Percentiles rank a stretch among this genome's conserved stretches.
Conservation (phyloP, 2,797 vertebrate species). For the Lerista edwardsae region DNA sequence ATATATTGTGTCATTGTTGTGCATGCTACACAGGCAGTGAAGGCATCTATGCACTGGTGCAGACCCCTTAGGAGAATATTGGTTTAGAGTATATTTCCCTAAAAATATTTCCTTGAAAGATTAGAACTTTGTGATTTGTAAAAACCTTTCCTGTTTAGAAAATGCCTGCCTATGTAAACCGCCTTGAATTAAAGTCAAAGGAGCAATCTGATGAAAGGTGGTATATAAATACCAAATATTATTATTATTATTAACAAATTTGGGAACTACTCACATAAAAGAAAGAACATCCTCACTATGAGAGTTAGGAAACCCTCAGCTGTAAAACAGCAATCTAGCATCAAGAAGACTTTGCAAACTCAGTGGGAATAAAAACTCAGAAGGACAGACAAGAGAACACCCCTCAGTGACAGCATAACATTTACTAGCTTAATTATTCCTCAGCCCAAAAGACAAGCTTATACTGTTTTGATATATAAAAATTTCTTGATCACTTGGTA, state of each 20-base stretch:
- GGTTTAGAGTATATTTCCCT: neutral
- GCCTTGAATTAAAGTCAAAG: no score
- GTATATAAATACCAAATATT: no score
- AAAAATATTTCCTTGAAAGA: neutral
- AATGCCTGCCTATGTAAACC: no score
- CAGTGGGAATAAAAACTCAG: conserved; percentile 19
- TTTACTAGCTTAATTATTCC: conserved; percentile 10
- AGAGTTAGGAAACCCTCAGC: conserved; percentile 49
- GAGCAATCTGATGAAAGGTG: no score
- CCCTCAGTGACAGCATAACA: conserved; percentile 1
- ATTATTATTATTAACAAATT: neutral
- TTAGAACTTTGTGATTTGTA: no score
- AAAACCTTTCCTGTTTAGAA: no score
- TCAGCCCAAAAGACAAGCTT: neutral
- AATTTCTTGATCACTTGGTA: conserved; percentile 29
- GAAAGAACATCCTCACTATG: conserved; percentile 27
- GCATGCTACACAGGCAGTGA: no score
- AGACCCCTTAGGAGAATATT: no score
- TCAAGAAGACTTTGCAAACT: conserved; percentile 53
- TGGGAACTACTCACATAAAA: conserved; percentile 19
- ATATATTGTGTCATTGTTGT: no score
- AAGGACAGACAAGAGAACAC: conserved; percentile 38
- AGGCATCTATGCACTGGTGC: no score
- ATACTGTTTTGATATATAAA: neutral
- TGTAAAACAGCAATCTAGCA: conserved; percentile 49